Evolutionary conservation across 2,113 vertebrate species (phyloP).

Genomic region (Centrocercus urophasianus): DNA sequence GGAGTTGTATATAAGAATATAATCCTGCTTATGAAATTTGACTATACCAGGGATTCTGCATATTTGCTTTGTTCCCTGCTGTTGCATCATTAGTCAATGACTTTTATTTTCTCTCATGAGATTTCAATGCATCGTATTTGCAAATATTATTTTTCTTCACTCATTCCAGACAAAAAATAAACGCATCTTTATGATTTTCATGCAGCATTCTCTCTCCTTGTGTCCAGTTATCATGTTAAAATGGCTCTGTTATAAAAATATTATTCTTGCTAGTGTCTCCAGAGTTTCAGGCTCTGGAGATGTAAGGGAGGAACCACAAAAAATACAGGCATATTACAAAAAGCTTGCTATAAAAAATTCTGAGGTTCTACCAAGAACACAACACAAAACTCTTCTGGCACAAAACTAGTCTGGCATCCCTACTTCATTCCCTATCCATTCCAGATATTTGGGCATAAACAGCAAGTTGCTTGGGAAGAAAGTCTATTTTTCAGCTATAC

Average conservation of each 20-base stretch:
- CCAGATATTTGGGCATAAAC: background rate
- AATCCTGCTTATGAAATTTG: background rate
- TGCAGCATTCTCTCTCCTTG: background rate
- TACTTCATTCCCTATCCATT: background rate
- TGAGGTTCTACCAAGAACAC: background rate
- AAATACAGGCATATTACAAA: background rate
- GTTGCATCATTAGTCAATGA: background rate
- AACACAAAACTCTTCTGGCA: background rate
- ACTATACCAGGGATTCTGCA: background rate
- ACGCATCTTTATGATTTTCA: background rate
- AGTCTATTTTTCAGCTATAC: background rate
- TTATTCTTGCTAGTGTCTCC: background rate
- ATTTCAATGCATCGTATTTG: background rate
- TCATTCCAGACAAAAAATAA: background rate
- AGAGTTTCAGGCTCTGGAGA: background rate
- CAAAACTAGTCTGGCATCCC: background rate
- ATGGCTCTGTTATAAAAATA: background rate
- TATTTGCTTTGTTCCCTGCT: background rate
- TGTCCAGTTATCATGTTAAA: background rate
- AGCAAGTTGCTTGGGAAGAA: background rate
- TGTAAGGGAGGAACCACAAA: background rate
- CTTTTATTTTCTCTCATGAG: background rate
- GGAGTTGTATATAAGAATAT: background rate
- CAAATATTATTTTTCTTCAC: slow-evolving; percentile 3
- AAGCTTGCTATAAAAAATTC: background rate